Conservation (phyloP, 2,113 vertebrate genomes). For the Mungos mungo region DNA sequence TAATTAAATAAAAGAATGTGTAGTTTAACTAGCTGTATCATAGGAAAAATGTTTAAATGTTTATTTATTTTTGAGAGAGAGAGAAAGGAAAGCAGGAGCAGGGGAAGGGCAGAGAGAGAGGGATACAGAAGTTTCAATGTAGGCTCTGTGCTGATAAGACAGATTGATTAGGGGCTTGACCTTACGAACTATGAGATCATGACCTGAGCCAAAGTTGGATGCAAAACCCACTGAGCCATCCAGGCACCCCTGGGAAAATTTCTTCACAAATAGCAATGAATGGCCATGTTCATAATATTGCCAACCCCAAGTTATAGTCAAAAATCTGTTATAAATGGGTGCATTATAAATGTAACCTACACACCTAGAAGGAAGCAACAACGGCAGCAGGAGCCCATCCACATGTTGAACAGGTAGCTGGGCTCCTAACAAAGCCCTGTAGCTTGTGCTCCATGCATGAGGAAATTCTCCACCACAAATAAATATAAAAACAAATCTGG, state of each 20-base stretch:
- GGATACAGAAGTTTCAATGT: too few species aligned
- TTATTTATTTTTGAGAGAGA: too few species aligned
- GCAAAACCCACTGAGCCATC: too few species aligned
- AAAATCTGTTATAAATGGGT: not conserved
- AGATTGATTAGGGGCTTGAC: too few species aligned
- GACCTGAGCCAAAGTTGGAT: too few species aligned
- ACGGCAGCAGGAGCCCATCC: not conserved
- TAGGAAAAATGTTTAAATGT: not conserved
- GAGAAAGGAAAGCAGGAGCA: too few species aligned
- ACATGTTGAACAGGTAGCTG: not conserved
- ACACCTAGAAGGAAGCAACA: not conserved
- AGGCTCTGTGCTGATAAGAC: too few species aligned
- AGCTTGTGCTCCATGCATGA: not conserved
- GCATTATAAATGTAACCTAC: not conserved
- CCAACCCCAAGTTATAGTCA: not conserved
- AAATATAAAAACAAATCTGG: not conserved
- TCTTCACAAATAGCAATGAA: not conserved
- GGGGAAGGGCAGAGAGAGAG: too few species aligned
- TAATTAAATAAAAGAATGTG: not conserved
- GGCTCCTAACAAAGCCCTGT: not conserved
- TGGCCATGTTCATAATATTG: not conserved
- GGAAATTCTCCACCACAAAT: not conserved
- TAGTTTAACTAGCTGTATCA: not conserved
- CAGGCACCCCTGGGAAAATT: not conserved
- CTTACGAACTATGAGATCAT: too few species aligned